Evolutionary conservation across 2,113 vertebrate species (phyloP).

Genomic region (Lampris megalopsis): DNA sequence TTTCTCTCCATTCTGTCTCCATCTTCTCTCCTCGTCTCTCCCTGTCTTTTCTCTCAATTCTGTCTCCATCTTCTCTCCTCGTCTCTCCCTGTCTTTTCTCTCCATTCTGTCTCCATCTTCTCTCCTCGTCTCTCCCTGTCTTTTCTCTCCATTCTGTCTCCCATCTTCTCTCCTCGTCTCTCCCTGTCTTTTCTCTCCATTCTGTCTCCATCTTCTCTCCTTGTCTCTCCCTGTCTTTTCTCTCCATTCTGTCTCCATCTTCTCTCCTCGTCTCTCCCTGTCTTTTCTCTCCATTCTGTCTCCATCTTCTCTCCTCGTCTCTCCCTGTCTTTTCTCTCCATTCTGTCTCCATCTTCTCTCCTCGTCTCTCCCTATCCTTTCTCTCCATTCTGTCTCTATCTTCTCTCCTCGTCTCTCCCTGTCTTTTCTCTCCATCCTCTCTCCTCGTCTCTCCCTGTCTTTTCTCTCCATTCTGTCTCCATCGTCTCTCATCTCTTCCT

Average conservation of each 20-base stretch:
- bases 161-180: background rate
- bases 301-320: background rate
- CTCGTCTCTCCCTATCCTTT: background rate
- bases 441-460: background rate
- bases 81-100: background rate
- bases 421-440: background rate
- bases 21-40: background rate
- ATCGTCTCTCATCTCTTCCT: background rate
- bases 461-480: too few relatives aligned
- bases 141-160: too few relatives aligned
- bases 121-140: background rate
- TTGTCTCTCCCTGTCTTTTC: background rate
- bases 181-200: background rate
- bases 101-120: background rate
- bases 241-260: too few relatives aligned
- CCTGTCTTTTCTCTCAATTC: too few relatives aligned
- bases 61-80: background rate
- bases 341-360: background rate
- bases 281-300: too few relatives aligned
- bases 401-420: background rate
- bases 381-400: too few relatives aligned
- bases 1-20: too few relatives aligned
- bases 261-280: background rate
- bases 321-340: background rate
- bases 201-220: background rate